Base-by-base conservation (phyloP, 1,140 invertebrate species). In the Dolichoris vasculosae region DNA sequence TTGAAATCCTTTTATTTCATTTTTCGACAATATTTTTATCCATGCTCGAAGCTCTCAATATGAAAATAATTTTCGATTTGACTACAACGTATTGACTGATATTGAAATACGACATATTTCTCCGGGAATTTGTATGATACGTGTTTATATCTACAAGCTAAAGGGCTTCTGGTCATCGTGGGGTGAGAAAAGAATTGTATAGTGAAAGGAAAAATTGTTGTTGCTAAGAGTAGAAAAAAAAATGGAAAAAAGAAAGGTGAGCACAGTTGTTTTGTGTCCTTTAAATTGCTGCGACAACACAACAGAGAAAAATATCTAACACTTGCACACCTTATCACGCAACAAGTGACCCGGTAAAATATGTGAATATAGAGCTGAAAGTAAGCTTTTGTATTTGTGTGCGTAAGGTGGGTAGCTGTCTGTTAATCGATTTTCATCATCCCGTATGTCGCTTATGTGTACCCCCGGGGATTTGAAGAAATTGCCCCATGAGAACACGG, bases 261-360 rank as follows among this genome's bases (percentile, higher is more conserved):
- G 30, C 1, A 17, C 11, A 17, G 64, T 35, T 20, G 35, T 71
- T 13, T 40, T 40, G 40, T 13, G 46, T 51, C 30, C n/a, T 46
- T 20, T 15, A 46, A 2, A 67, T 67, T 67, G 30, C 4, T 9
- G 64, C 23, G 23, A 26, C 77, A 17, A 40, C 48, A 32, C n/a
- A 59, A 40, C 48, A 20, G 79, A 82, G 48, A 32, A 35, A 59
- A 59, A 38, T 63, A 59, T 43, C 15, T 63, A 51, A 23, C 51
- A 55, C 63, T 43, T 40, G 63, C 64, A 15, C 59, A 26, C 4
- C 20, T 48, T 71, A 48, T 48, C 83, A 79, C 59, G 83, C 83
- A 84, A 84, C 83, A 84, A 84, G 83, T 84, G 83, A 84, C 43
- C 83, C 76, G 83, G 59, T 84, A 78, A 84, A 84, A 84, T 8